Evolutionary conservation across 2,888 invertebrate genomes (phyloP).

Genomic region (Myopa testacea): DNA sequence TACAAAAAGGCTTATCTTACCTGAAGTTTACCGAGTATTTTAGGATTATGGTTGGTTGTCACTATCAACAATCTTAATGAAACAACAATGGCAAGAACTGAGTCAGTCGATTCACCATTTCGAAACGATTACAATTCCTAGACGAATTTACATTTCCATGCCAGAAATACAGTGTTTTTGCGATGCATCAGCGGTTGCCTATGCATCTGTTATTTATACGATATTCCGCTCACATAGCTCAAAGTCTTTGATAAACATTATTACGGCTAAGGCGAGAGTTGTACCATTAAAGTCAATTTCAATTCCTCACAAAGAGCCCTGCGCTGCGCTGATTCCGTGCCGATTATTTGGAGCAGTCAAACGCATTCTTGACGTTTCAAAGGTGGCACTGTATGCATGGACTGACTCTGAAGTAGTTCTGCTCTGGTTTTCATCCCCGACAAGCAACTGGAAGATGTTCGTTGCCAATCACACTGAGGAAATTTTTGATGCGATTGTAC

Average conservation of each 20-base stretch:
- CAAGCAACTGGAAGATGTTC: slow-evolving; percentile 50
- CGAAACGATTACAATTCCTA: too few relatives aligned
- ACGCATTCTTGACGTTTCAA: background rate
- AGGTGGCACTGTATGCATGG: slow-evolving; percentile 42
- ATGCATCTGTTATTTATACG: slow-evolving; percentile 8
- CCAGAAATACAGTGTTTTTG: background rate
- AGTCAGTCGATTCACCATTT: background rate
- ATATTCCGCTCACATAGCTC: background rate
- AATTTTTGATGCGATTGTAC: slow-evolving; percentile 37
- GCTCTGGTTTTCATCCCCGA: slow-evolving; percentile 48
- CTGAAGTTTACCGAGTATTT: slow-evolving; percentile 23
- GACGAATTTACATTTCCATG: too few relatives aligned
- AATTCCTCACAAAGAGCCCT: slow-evolving; percentile 8
- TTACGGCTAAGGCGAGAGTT: slow-evolving; percentile 10
- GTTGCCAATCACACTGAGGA: slow-evolving; percentile 47
- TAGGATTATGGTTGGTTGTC: slow-evolving; percentile 13
- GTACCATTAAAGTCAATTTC: slow-evolving; percentile 15
- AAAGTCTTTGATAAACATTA: background rate
- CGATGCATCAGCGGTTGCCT: slow-evolving; percentile 29
- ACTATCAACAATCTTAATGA: background rate
- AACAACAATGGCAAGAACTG: background rate
- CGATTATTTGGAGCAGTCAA: too few relatives aligned
- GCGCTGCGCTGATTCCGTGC: background rate
- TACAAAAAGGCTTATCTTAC: background rate
- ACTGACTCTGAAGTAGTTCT: slow-evolving; percentile 47